Base-by-base conservation (phyloP, 2,113 vertebrate genomes). In the Colaptes auratus region DNA sequence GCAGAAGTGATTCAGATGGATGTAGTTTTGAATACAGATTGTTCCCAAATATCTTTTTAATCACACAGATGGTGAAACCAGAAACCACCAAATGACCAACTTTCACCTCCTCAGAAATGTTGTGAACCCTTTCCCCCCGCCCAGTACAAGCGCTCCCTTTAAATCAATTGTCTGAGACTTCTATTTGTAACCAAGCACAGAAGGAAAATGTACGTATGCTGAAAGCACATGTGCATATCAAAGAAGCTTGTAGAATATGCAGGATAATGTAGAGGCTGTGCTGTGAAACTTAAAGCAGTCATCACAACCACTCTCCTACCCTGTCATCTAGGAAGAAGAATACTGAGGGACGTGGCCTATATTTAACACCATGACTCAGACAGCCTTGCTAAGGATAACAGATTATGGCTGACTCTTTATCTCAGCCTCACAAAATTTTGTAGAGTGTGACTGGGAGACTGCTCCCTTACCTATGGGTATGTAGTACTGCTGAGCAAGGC, bases 341-440 rank as follows among this genome's bases (percentile, higher is more conserved):
- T 44, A 24, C 50, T 64, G 50, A 73, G 46, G 20, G 44, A 70
- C 53, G n/a, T 50, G 44, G 30, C 19, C 33, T 83, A 5, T 65
- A 72, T 87, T 92, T 88, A 88, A 82, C 56, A 80, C 9, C 58
- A 53, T 91, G 82, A 85, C 56, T 91, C 74, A 86, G 66, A 14
- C 25, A 58, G 0, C 56, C 53, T 82, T 72, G 70, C 44, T 72
- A 52, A 72, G 36, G 61, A 24, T 82, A 85, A 52, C 35, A 71
- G 33, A 30, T 33, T 87, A 50, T 50, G 46, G 35, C 73, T 84
- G 69, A 64, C 55, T 10, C 28, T 77, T 83, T 71, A 30, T 10
- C 27, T 15, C 3, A 42, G 18, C 48, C 44, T 61, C 65, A 61
- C 46, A 58, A 86, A 89, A 15, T 63, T 59, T 63, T 75, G 21